Evolutionary conservation across 2,113 vertebrate species (phyloP).

Genomic region (Ceyx cyanopectus): DNA sequence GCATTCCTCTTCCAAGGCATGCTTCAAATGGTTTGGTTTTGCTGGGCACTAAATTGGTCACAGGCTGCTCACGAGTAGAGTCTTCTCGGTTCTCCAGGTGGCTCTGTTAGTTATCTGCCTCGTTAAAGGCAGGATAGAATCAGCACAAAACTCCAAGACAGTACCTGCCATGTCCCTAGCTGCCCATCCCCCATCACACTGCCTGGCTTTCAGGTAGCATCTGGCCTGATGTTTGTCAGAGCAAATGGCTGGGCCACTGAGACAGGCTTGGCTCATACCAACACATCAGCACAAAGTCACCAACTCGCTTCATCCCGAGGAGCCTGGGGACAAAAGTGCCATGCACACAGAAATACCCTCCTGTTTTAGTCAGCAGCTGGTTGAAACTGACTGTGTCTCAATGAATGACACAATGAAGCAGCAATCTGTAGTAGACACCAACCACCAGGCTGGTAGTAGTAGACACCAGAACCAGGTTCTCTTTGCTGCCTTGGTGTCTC

Average conservation of each 20-base stretch:
- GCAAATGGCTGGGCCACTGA: neutral
- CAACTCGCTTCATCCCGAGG: rapidly evolving
- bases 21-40: neutral
- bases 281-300: neutral
- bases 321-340: neutral
- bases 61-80: neutral
- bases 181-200: neutral
- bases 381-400: neutral
- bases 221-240: neutral
- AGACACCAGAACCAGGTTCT: neutral
- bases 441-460: neutral
- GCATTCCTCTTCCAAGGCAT: neutral
- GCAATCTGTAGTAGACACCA: neutral
- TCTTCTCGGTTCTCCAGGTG: neutral
- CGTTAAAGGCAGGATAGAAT: neutral
- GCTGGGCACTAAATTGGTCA: neutral
- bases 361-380: neutral
- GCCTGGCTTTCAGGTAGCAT: neutral
- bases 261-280: neutral
- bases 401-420: too few species aligned
- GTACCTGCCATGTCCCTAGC: neutral
- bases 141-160: neutral
- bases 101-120: neutral
- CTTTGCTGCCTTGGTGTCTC: neutral
- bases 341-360: rapidly evolving